Evolutionary conservation across 2,113 vertebrate species (phyloP), one percentile per base, ranked within the genome.

Genomic region (Euleptes europaea): DNA sequence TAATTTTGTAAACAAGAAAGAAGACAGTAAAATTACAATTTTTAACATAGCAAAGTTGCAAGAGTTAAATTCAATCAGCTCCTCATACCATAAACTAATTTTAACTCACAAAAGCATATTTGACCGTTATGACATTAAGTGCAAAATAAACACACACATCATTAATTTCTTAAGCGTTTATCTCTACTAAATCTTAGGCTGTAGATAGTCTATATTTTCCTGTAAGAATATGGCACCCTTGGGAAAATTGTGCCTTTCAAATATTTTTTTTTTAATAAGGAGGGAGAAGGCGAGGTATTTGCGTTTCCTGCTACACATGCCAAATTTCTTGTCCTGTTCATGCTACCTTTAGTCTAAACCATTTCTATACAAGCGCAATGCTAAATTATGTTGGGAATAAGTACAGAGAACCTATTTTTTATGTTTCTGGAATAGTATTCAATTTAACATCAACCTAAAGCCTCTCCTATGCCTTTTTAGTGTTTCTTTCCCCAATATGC

Each of bases 1-100:
- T 4, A 17, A 44, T 3, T 86, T 71, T 75, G 83, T 78, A 84
- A 94, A 92, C 79, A 85, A 28, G 78, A 79, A 70, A 40, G 12
- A 23, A 63, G 54, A 38, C 57, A 63, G 76, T 23, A 40, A 74
- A 14, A 78, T 15, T 28, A 51, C 71, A 31, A 72, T 70, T 78
- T 85, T 35, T 71, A 76, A 17, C 33, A 23, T 26, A 44, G 51
- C 5, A 23, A 86, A 0, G 47, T 0, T 44, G 42, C 60, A 75
- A 15, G 1, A 1, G 26, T 35, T 35, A 75, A 82, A 86, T 78
- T 4, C 0, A 67, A 10, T 72, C n/a, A 67, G 23, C 23, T 57
- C 12, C 28, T 80, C 82, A 85, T 42, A 54, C 26, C 15, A 2
- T 0, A 70, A 28, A 80, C 31, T 12, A 63, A 15, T 15, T 63